Evolutionary conservation across 2,888 invertebrate genomes (phyloP).

Genomic region (Lasioglossum oenotherae): DNA sequence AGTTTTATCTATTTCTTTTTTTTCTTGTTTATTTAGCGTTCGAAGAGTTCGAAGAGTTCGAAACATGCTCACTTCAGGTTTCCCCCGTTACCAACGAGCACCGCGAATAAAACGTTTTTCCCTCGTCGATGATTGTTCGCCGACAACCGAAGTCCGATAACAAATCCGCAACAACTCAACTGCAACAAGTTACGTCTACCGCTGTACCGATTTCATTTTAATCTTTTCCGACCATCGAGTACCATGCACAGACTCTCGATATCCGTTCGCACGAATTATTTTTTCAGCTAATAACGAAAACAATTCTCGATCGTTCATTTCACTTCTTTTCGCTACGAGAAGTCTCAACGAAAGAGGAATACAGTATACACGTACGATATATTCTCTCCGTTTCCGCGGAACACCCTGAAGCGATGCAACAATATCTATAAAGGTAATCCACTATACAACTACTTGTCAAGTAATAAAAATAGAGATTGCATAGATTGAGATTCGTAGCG

Average conservation of each 20-base stretch:
- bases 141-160: constrained; percentile 9
- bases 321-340: not conserved
- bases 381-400: constrained; percentile 19
- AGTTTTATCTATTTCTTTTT: constrained; percentile 50
- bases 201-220: not conserved
- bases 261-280: not conserved
- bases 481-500: constrained; percentile 83
- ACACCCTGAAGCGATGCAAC: constrained; percentile 62
- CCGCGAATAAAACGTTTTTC: constrained; percentile 30
- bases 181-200: constrained; percentile 29
- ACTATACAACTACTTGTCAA: constrained; percentile 73
- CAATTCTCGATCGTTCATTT: not conserved
- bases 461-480: constrained; percentile 84
- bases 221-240: not conserved
- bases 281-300: not conserved
- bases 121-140: constrained; percentile 21
- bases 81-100: constrained; percentile 34
- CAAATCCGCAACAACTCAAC: constrained; percentile 44
- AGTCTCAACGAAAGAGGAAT: constrained; percentile 20
- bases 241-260: not conserved
- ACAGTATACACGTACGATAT: not conserved
- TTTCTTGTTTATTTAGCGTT: constrained; percentile 68
- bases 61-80: constrained; percentile 70
- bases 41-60: constrained; percentile 73
- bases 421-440: constrained; percentile 65